Evolutionary conservation across 2,888 invertebrate genomes (phyloP).

Genomic region (Morpho achilles): DNA sequence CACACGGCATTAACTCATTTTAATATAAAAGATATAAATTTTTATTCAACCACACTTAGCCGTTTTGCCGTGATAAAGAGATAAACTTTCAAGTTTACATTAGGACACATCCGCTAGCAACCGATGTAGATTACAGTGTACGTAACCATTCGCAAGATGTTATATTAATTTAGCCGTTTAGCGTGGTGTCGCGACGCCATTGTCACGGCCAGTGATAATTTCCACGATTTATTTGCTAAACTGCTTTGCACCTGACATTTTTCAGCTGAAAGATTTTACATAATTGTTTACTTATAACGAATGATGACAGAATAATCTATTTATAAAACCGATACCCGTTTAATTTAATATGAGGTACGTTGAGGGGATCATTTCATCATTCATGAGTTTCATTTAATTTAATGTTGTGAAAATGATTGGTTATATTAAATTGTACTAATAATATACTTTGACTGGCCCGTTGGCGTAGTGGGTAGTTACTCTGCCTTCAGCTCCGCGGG

Average conservation of each 20-base stretch:
- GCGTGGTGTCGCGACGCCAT: conserved; percentile 35
- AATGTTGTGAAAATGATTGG: too few species aligned
- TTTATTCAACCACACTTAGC: too few species aligned
- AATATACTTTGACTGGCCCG: too few species aligned
- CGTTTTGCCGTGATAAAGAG: too few species aligned
- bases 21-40: too few species aligned
- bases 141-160: conserved; percentile 11
- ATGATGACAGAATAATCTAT: background rate
- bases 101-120: background rate
- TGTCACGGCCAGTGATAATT: conserved; percentile 47
- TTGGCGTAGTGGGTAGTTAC: too few species aligned
- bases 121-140: background rate
- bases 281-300: conserved; percentile 9
- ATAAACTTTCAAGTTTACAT: too few species aligned
- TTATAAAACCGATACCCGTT: background rate
- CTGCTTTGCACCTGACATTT: conserved; percentile 15
- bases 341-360: background rate
- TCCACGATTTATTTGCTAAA: conserved; percentile 28
- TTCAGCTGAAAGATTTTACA: conserved; percentile 13
- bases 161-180: conserved; percentile 29
- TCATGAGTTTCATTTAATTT: too few species aligned
- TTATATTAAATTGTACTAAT: too few species aligned
- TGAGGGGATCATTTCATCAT: too few species aligned
- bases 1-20: too few species aligned
- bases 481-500: too few species aligned